Evolutionary conservation across 2,113 vertebrate genomes (phyloP), one percentile per base, ranked within the genome.

Genomic region (Rattus norvegicus): DNA sequence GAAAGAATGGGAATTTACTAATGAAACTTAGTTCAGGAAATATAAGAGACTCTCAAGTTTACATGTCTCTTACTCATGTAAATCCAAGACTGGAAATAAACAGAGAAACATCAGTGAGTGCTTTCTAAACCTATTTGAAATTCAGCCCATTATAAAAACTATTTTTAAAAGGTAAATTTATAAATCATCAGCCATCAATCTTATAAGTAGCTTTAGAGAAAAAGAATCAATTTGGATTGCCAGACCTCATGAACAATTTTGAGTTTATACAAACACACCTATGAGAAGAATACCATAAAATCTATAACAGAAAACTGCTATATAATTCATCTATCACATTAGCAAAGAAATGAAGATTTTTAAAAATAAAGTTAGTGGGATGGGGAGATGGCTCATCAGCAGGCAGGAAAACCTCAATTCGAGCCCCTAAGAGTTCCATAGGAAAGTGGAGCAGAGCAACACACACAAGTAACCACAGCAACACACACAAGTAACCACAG

Each of bases 151-250:
- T 84, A 79, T 43, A 2, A 47, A 47, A 65, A 43, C 61, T 65
- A 56, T 22, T 83, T 69, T 92, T 30, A 75, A 65, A 91, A 86
- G 73, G 19, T n/a, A 75, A 77, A 83, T 65, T 56, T 84, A 2
- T 47, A 75, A 54, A 63, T 20, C 75, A 80, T 63, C 59, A 81
- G 2, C 54, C 11, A n/a, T n/a, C 59, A 5, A 43, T 28, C 16
- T 83, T 63, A 33, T 30, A 77, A 59, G 12, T 63, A 88, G 30
- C 36, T 90, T 84, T 79, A 24, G 30, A 96, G 87, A 95, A 72
- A 96, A 20, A 73, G 30, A 84, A 36, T 4, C 33, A 10, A 75
- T 20, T 65, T 49, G 43, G 43, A 39, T 79, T 54, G 77, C 17
- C 9, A 59, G 16, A 14, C 17, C 3, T n/a, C 5, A 20, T 52